These are phyloP conservation scores for Campylomormyrus tamandua DNA, from an alignment of 2,113 vertebrate species.

Conservation along the genomic window DNA sequence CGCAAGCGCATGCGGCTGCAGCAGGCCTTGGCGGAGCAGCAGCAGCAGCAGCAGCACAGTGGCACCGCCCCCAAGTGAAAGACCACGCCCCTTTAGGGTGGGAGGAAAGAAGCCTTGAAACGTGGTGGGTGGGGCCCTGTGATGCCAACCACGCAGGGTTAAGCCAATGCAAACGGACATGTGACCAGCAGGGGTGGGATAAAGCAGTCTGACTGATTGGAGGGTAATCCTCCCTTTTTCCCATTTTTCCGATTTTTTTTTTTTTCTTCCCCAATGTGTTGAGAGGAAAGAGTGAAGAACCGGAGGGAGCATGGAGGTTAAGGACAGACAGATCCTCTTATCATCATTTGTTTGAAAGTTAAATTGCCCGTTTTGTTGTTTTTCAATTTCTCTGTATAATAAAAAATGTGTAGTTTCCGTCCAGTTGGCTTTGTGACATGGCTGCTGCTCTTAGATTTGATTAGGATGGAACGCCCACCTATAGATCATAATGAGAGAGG, in stretches of 20 bases:
- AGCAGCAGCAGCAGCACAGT: slow-evolving; percentile 61
- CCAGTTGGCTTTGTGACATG: background rate
- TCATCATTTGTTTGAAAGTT: background rate
- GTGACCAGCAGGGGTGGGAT: background rate
- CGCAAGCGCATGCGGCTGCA: slow-evolving; percentile 88
- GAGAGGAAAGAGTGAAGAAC: background rate
- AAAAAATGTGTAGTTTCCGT: background rate
- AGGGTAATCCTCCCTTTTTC: background rate
- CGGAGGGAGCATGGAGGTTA: background rate
- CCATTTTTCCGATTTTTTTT: background rate
- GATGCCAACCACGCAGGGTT: background rate
- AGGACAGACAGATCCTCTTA: background rate
- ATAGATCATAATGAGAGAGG: background rate
- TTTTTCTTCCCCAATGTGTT: background rate
- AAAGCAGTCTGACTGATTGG: background rate
- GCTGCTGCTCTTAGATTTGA: background rate
- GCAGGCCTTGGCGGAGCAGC: slow-evolving; percentile 88
- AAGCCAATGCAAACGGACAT: background rate
- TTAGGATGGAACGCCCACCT: background rate
- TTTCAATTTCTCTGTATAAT: background rate
- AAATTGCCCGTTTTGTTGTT: background rate
- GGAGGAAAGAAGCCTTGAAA: background rate
- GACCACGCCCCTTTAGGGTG: background rate
- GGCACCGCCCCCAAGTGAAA: slow-evolving; percentile 74
- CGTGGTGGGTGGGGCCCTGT: background rate